Conservation (phyloP, 2,113 vertebrate species). For the Pithys albifrons region DNA sequence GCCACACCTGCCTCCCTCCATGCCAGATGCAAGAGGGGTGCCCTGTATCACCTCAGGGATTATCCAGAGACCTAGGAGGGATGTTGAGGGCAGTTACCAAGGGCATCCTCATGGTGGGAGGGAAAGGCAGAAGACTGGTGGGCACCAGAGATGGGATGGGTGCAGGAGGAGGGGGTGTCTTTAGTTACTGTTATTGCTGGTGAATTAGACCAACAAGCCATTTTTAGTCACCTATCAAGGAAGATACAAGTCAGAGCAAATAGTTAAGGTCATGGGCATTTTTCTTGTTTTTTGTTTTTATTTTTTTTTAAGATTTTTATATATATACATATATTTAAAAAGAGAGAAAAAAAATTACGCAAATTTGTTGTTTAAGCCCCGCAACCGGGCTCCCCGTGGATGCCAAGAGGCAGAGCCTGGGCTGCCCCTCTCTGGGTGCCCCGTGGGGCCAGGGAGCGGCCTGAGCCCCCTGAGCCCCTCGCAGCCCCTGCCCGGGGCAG, state of each 20-base stretch:
- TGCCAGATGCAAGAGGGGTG: accelerated
- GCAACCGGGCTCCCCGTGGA: not conserved
- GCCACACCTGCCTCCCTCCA: not conserved
- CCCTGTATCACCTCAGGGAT: not conserved
- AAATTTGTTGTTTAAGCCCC: constrained; percentile 25
- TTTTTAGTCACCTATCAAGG: constrained; percentile 47
- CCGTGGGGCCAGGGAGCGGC: not conserved
- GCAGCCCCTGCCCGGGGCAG: not conserved
- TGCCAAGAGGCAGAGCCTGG: not conserved
- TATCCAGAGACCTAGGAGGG: not conserved
- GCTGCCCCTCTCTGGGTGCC: not conserved
- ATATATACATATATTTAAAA: constrained; percentile 60
- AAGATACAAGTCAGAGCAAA: constrained; percentile 70
- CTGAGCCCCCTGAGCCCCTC: not conserved
- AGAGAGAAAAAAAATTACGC: not conserved
- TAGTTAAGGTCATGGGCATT: constrained; percentile 73
- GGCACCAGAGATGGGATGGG: not conserved
- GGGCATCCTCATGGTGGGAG: not conserved
- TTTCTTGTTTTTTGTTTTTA: constrained; percentile 53
- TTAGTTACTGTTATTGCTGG: constrained; percentile 54
- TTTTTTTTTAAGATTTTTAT: constrained; percentile 40
- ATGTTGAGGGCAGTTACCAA: not conserved
- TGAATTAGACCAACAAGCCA: constrained; percentile 59
- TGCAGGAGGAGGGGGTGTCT: not conserved
- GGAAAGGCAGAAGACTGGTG: not conserved